Conservation (phyloP, 2,888 invertebrate species). For the Pachymerium ferrugineum region DNA sequence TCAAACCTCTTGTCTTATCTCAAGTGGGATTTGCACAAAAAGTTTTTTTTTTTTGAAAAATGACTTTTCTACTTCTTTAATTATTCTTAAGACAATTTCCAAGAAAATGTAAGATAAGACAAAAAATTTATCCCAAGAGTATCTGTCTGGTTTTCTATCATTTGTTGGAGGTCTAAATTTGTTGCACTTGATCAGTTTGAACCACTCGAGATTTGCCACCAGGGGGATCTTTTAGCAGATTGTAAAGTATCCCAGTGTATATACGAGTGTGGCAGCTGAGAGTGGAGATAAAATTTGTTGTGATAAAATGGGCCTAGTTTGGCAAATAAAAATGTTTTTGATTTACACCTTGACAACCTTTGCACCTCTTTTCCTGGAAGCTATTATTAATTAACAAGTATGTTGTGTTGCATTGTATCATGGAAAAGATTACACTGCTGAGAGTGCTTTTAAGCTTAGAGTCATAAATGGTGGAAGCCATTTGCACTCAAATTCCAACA, state of each 20-base stretch:
- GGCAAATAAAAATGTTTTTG: not conserved
- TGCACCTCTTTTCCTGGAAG: slow-evolving; percentile 20
- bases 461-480: not conserved
- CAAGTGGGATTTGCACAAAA: too few species aligned
- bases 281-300: slow-evolving; percentile 7
- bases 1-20: not conserved
- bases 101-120: too few species aligned
- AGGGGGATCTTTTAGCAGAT: slow-evolving; percentile 24
- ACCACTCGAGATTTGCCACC: not conserved
- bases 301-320: not conserved
- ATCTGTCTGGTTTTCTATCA: too few species aligned
- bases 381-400: slow-evolving; percentile 15
- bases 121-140: too few species aligned
- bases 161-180: too few species aligned
- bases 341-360: slow-evolving; percentile 27
- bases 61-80: too few species aligned
- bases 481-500: slow-evolving; percentile 18
- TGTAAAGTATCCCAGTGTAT: slow-evolving; percentile 27
- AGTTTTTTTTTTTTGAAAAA: slow-evolving; percentile 12
- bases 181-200: not conserved
- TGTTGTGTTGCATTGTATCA: slow-evolving; percentile 6
- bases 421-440: not conserved
- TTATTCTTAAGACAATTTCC: too few species aligned
- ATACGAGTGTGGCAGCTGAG: not conserved
- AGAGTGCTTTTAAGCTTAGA: slow-evolving; percentile 10